Evolutionary conservation across 2,888 invertebrate species (phyloP).

Genomic region (Octodonta nipae): DNA sequence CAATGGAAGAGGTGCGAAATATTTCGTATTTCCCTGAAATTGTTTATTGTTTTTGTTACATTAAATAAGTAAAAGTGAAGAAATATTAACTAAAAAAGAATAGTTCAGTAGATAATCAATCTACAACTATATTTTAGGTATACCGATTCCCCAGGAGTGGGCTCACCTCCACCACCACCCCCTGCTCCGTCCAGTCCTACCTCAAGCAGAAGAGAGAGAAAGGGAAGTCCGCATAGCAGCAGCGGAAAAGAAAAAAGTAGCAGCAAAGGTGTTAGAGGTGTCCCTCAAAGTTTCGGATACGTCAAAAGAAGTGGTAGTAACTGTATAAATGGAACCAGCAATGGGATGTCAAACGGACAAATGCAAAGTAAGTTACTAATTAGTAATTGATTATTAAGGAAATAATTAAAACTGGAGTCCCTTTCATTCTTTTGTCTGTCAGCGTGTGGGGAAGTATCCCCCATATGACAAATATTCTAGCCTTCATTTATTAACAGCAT

Average conservation of each 20-base stretch:
- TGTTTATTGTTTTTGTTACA: too few relatives aligned
- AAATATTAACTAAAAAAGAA: too few relatives aligned
- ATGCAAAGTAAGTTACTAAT: constrained; percentile 14
- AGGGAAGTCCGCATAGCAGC: constrained; percentile 24
- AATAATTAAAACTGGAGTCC: neutral
- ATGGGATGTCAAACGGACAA: constrained; percentile 27
- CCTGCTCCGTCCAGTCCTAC: constrained; percentile 38
- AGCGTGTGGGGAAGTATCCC: too few relatives aligned
- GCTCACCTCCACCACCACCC: constrained; percentile 35
- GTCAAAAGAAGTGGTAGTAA: constrained; percentile 51
- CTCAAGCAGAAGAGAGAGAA: constrained; percentile 32
- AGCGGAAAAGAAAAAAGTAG: constrained; percentile 35
- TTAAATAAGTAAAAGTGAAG: too few relatives aligned
- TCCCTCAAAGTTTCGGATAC: constrained; percentile 75
- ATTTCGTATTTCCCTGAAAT: neutral
- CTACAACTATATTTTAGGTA: constrained; percentile 33
- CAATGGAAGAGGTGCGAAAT: constrained; percentile 43
- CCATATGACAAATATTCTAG: too few relatives aligned
- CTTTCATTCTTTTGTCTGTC: too few relatives aligned
- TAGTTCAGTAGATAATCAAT: too few relatives aligned
- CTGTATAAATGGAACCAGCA: constrained; percentile 27
- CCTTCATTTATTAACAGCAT: too few relatives aligned
- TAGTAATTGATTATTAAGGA: neutral
- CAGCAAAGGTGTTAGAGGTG: constrained; percentile 51
- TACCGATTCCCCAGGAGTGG: constrained; percentile 43